Conservation (phyloP, 1,140 invertebrate genomes). For the Pogonomyrmex barbatus region DNA sequence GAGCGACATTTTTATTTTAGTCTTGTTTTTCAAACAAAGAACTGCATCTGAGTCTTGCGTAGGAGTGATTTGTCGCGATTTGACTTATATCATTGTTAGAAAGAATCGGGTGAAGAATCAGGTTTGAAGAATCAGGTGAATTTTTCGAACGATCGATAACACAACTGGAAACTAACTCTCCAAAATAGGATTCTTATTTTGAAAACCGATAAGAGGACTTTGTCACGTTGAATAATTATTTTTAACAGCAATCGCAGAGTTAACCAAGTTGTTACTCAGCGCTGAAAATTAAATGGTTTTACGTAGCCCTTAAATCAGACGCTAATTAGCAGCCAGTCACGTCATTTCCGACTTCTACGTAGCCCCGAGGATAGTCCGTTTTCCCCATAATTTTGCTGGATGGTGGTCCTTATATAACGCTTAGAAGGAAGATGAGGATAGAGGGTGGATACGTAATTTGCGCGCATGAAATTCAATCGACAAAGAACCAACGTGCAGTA, state of each 20-base stretch:
- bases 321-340: slow-evolving; percentile 21
- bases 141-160: neutral
- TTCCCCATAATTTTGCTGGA: neutral
- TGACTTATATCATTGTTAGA: neutral
- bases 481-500: neutral
- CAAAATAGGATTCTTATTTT: neutral
- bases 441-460: neutral
- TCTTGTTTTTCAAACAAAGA: neutral
- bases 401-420: neutral
- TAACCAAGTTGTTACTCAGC: neutral
- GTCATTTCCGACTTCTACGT: slow-evolving; percentile 18
- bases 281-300: slow-evolving; percentile 29
- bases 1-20: neutral
- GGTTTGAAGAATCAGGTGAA: neutral
- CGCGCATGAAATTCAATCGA: neutral
- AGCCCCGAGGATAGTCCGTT: neutral
- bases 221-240: neutral
- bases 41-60: neutral
- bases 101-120: too few species aligned
- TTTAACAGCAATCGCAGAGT: neutral
- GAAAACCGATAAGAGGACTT: neutral
- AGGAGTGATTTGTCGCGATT: neutral
- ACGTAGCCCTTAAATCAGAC: neutral
- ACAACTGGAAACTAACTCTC: neutral
- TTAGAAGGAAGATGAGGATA: neutral